Evolutionary conservation across 1,140 invertebrate genomes (phyloP).

Genomic region (Apis laboriosa): DNA sequence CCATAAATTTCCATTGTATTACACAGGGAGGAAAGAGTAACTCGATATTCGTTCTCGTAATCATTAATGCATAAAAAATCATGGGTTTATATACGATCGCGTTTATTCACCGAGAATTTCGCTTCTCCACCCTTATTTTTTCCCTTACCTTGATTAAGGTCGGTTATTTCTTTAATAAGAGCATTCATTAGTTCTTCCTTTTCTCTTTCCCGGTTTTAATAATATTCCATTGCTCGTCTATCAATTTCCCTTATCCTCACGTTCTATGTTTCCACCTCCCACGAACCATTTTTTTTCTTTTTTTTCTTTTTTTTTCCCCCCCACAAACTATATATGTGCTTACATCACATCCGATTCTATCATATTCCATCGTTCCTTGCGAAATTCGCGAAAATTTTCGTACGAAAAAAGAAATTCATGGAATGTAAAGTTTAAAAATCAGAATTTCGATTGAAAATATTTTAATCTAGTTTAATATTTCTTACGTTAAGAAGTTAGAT

Average conservation of each 20-base stretch:
- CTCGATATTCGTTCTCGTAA: slow-evolving; percentile 64
- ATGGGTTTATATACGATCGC: slow-evolving; percentile 59
- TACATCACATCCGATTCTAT: no score
- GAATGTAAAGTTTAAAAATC: no score
- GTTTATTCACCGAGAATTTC: slow-evolving; percentile 57
- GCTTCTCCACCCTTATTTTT: slow-evolving; percentile 4
- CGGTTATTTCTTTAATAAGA: slow-evolving; percentile 47
- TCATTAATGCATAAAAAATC: slow-evolving; percentile 55
- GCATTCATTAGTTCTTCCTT: slow-evolving; percentile 45
- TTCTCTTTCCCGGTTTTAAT: slow-evolving; percentile 29
- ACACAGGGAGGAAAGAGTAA: slow-evolving; percentile 54
- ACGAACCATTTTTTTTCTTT: neutral
- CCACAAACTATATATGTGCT: no score
- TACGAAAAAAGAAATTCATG: no score
- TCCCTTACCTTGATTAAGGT: neutral
- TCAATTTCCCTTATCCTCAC: slow-evolving; percentile 45
- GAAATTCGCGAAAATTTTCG: no score
- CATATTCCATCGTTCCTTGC: no score
- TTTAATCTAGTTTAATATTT: no score
- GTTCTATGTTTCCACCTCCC: slow-evolving; percentile 3
- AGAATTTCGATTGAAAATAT: no score
- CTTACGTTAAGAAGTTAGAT: no score
- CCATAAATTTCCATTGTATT: slow-evolving; percentile 62
- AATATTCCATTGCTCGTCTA: slow-evolving; percentile 43
- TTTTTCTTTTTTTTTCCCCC: no score